Conservation (phyloP, 92 coral and sea anemone species). For the Phenganax subtilis region DNA sequence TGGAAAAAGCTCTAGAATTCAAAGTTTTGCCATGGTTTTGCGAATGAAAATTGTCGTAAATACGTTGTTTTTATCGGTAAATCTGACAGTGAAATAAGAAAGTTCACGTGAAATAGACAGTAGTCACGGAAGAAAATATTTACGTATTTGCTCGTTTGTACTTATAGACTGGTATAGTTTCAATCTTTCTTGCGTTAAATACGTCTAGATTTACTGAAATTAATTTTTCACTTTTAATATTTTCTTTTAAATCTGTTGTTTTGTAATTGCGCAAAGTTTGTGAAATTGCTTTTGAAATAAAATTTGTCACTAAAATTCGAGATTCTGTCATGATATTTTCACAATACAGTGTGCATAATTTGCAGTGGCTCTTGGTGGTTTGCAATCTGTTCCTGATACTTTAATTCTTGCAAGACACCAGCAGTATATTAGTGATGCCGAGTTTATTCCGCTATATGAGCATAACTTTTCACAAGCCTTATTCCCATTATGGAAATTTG, state of each 20-base stretch:
- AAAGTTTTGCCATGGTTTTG: not conserved
- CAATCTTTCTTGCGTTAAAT: too few relatives aligned
- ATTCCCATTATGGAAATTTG: conserved; percentile 47
- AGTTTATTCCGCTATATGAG: conserved; percentile 49
- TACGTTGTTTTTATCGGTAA: not conserved
- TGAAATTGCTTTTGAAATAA: conserved; percentile 1
- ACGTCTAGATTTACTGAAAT: too few relatives aligned
- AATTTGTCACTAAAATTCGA: conserved; percentile 11
- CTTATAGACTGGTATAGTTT: not conserved
- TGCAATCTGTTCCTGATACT: conserved; percentile 53
- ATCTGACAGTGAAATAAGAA: not conserved
- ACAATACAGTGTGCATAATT: not conserved
- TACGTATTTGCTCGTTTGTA: not conserved
- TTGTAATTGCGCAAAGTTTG: not conserved
- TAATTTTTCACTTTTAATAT: not conserved
- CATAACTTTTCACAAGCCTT: conserved; percentile 29
- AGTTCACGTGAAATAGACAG: not conserved
- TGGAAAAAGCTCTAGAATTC: not conserved
- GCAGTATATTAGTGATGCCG: conserved; percentile 45
- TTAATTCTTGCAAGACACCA: conserved; percentile 17
- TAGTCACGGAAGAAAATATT: not conserved
- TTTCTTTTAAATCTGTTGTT: not conserved
- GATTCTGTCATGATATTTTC: conserved; percentile 21
- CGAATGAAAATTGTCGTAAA: not conserved
- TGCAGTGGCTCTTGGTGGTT: conserved; percentile 20